These are phyloP conservation scores for Cenopis cana DNA, from an alignment of 2,888 invertebrate genomes.

Conservation along the genomic window DNA sequence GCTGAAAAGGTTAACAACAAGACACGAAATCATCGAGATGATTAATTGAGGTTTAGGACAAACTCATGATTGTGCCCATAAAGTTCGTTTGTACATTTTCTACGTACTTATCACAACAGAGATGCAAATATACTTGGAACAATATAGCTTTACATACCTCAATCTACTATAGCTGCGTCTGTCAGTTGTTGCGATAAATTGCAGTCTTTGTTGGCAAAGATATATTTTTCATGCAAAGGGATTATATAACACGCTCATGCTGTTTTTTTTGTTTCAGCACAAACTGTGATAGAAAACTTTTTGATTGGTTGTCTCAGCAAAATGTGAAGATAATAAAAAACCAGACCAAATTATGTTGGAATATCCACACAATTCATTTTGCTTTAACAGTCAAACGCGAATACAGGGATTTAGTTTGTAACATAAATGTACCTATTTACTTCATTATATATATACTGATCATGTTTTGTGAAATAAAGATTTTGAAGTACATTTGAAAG, in stretches of 20 bases:
- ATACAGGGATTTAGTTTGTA: slow-evolving; percentile 85
- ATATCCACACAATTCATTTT: slow-evolving; percentile 75
- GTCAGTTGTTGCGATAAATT: too few relatives aligned
- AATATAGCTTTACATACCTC: too few relatives aligned
- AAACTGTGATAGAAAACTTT: slow-evolving; percentile 91
- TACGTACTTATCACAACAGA: too few relatives aligned
- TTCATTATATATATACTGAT: slow-evolving; percentile 68
- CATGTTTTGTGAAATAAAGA: slow-evolving; percentile 71
- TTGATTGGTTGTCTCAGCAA: slow-evolving; percentile 85
- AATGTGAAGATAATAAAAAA: slow-evolving; percentile 64
- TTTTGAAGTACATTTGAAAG: slow-evolving; percentile 15
- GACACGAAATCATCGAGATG: too few relatives aligned
- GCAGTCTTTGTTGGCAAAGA: too few relatives aligned
- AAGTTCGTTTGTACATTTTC: too few relatives aligned
- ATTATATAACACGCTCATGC: not conserved
- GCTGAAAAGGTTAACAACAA: too few relatives aligned
- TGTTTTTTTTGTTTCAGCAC: slow-evolving; percentile 83
- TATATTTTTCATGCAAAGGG: too few relatives aligned
- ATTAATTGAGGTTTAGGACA: too few relatives aligned
- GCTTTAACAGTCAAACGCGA: slow-evolving; percentile 76
- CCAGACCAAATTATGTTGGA: slow-evolving; percentile 67
- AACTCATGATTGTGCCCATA: too few relatives aligned
- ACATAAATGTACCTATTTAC: slow-evolving; percentile 71
- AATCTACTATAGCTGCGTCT: too few relatives aligned
- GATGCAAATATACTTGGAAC: too few relatives aligned